Base-by-base conservation (phyloP, 1,140 invertebrate genomes). In the Drosophila ambigua region DNA sequence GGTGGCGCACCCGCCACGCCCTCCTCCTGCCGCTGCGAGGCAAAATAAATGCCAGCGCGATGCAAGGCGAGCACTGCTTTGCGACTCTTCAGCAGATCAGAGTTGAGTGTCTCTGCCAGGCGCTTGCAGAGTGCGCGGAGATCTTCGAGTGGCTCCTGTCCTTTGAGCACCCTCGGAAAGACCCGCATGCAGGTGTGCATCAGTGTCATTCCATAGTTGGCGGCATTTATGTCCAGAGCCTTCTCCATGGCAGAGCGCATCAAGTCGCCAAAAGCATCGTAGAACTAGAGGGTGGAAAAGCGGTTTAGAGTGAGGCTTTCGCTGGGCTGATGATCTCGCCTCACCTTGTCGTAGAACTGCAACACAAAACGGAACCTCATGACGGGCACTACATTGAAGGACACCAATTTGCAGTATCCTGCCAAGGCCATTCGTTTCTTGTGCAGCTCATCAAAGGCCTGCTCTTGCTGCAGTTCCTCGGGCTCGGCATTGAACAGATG, bases 201-300 rank as follows among this genome's bases (percentile, higher is more conserved):
- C 11, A 87, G 6, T 6, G 82, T 76, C 82, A 87, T 87, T 6
- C 78, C 82, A 26, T 49, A 88, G 35, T 87, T 64, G 1, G 65
- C 20, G 2, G 65, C 23, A 64, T 87, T 87, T 0, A 63, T 20
- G 0, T 44, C 0, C 9, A 88, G 5, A 0, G 62, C 41, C n/a
- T n/a, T 71, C 28, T 87, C 83, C 60, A 87, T 44, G 20, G 66
- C 28, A 4, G 55, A 15, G 0, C 58, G 63, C 63, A 87, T 54
- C 11, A 87, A 43, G 39, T 88, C 83, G 0, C 82, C 82, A 43
- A 52, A 87, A 0, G 39, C 11, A 0, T 7, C 9, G 31, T 53
- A 5, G 15, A 43, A 75, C 82, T 85, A 11, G 11, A 48, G 55
- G 4, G 9, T 0, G 2, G 1, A 49, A 2, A 31, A 43, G 31